phyloP scores from a whole-genome alignment of 2,888 invertebrate genomes.

The Cyclophora punctaria region DNA sequence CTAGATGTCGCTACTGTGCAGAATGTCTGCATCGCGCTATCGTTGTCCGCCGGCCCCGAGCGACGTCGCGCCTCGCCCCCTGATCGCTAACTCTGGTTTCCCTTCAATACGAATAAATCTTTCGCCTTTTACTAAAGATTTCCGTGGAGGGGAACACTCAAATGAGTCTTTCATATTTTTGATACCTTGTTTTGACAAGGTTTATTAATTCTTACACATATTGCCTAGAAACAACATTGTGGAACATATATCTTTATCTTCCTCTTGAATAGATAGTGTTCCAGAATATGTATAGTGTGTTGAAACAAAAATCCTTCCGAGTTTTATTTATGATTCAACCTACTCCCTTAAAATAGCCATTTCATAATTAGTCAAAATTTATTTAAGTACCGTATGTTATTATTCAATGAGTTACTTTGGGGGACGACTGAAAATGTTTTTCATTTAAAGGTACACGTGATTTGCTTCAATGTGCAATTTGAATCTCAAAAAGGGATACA shows the following conservation, averaged over 20 bases:
- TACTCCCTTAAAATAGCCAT: neutral
- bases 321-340: too few relatives aligned
- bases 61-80: neutral
- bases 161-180: slow-evolving; percentile 73
- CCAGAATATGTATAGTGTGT: too few relatives aligned
- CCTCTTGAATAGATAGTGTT: too few relatives aligned
- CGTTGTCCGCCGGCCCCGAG: neutral
- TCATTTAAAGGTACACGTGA: too few relatives aligned
- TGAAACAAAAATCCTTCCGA: too few relatives aligned
- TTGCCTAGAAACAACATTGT: neutral
- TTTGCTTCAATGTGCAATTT: too few relatives aligned
- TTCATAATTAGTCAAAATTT: neutral
- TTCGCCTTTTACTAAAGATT: slow-evolving; percentile 88
- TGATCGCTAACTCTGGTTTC: slow-evolving; percentile 74
- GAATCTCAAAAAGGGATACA: too few relatives aligned
- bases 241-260: too few relatives aligned
- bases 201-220: too few relatives aligned
- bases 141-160: slow-evolving; percentile 83
- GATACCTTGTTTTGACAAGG: neutral
- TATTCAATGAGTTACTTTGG: too few relatives aligned
- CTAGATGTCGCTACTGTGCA: neutral
- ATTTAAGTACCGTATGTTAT: too few relatives aligned
- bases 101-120: slow-evolving; percentile 82
- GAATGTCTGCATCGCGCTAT: neutral
- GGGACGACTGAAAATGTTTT: too few relatives aligned